A percentile compares a stretch with the other conserved stretches of the same genome.
phyloP scores from a whole-genome alignment of 2,113 vertebrate species.

The Elaphurus davidianus region DNA sequence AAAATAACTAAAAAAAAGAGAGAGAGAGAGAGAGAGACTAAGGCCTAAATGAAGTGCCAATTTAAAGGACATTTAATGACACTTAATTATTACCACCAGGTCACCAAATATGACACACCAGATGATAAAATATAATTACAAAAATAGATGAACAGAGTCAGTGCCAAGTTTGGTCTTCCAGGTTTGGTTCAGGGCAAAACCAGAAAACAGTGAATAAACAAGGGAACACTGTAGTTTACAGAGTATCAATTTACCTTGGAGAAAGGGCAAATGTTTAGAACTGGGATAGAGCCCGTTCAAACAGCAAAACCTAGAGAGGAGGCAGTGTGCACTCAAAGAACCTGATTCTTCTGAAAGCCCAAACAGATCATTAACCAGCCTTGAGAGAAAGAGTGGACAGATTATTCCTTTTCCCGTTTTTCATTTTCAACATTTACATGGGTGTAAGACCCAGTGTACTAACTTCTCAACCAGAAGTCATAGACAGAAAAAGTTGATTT shows the following conservation, averaged over 20 bases:
- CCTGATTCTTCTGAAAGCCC: not conserved
- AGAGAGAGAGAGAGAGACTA: not conserved
- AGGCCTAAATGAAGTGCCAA: not conserved
- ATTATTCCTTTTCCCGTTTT: not conserved
- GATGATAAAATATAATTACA: not conserved
- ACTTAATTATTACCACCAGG: not conserved
- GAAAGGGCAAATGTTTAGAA: not conserved
- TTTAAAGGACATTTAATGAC: not conserved
- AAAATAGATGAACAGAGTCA: not conserved
- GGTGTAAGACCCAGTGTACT: not conserved
- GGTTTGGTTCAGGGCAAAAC: not conserved
- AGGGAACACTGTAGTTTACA: not conserved
- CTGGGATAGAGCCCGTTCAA: not conserved
- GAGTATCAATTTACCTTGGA: not conserved
- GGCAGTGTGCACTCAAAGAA: not conserved
- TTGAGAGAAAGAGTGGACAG: not conserved
- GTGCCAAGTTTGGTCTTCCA: not conserved
- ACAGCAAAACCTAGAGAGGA: not conserved
- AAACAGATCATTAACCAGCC: not conserved
- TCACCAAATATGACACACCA: not conserved
- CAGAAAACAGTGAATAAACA: not conserved
- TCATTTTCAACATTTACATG: not conserved
- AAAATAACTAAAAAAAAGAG: not conserved
- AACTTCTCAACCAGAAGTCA: not conserved
- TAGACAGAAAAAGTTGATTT: not conserved